phyloP scores from a whole-genome alignment of 2,888 invertebrate genomes.

The Exephanes ischioxanthus region DNA sequence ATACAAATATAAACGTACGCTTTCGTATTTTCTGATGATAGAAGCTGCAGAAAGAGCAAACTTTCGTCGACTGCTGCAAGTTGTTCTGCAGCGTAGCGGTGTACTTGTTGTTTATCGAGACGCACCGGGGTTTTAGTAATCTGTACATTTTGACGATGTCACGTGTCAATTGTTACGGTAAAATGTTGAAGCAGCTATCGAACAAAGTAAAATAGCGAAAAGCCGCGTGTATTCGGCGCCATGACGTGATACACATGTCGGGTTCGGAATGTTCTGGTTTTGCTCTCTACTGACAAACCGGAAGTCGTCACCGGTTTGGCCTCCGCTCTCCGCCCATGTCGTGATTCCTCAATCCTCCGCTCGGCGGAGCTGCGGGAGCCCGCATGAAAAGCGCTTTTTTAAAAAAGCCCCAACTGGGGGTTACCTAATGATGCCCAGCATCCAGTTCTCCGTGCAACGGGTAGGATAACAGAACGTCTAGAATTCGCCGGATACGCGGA shows the following conservation, averaged over 20 bases:
- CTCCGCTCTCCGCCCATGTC: not conserved
- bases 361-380: constrained; percentile 39
- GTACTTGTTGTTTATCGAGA: constrained; percentile 66
- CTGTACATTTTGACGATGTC: constrained; percentile 74
- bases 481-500: constrained; percentile 48
- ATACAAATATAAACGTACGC: constrained; percentile 71
- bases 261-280: not conserved
- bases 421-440: constrained; percentile 75
- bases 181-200: not conserved
- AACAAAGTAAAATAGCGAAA: not conserved
- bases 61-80: constrained; percentile 65
- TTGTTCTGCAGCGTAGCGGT: constrained; percentile 62
- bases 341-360: not conserved
- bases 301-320: constrained; percentile 21
- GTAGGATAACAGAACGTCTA: constrained; percentile 72
- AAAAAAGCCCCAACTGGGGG: constrained; percentile 73
- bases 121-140: constrained; percentile 68
- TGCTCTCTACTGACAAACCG: constrained; percentile 20
- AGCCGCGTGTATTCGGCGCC: constrained; percentile 57
- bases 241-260: constrained; percentile 22
- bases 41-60: constrained; percentile 78
- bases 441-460: constrained; percentile 77
- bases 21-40: constrained; percentile 71
- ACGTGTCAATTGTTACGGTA: constrained; percentile 28
- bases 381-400: constrained; percentile 63